Percentiles rank a stretch among this genome's conserved stretches.
phyloP scores from a whole-genome alignment of 2,888 invertebrate genomes.

The Leptura quadrifasciata region DNA sequence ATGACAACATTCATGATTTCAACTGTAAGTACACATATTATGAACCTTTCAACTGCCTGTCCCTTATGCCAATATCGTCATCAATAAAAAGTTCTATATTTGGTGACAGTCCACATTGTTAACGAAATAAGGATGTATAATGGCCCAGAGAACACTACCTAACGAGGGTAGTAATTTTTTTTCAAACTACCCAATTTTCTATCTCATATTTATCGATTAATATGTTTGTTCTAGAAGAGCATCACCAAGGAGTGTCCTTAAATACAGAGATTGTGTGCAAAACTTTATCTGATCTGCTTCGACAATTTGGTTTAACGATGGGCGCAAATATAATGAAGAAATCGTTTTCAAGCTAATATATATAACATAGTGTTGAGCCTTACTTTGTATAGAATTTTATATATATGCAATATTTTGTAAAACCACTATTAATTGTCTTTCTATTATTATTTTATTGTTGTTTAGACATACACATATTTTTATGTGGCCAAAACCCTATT shows the following conservation, averaged over 20 bases:
- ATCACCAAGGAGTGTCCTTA: conserved; percentile 60
- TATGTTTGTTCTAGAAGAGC: conserved; percentile 53
- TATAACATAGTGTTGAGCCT: conserved; percentile 34
- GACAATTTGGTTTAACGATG: conserved; percentile 68
- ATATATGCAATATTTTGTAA: conserved; percentile 43
- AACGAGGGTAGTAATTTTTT: too few relatives aligned
- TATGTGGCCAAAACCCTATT: conserved; percentile 32
- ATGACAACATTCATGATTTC: too few relatives aligned
- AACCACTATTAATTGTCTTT: conserved; percentile 10
- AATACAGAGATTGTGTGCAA: conserved; percentile 69
- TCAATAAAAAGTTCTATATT: too few relatives aligned
- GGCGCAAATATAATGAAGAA: conserved; percentile 67
- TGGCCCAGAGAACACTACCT: too few relatives aligned
- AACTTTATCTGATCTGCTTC: conserved; percentile 67
- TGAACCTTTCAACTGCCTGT: too few relatives aligned
- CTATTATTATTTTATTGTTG: conserved; percentile 7
- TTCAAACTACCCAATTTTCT: too few relatives aligned
- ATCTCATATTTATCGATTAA: conserved; percentile 10
- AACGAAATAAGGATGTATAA: too few relatives aligned
- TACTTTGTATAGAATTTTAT: conserved; percentile 43
- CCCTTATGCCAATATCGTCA: too few relatives aligned
- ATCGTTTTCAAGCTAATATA: conserved; percentile 42
- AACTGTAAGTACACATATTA: too few relatives aligned
- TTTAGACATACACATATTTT: conserved; percentile 26
- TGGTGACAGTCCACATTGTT: too few relatives aligned